These are phyloP conservation scores for Corynorhinus townsendii DNA, from an alignment of 2,113 vertebrate species.

Conservation along the genomic window DNA sequence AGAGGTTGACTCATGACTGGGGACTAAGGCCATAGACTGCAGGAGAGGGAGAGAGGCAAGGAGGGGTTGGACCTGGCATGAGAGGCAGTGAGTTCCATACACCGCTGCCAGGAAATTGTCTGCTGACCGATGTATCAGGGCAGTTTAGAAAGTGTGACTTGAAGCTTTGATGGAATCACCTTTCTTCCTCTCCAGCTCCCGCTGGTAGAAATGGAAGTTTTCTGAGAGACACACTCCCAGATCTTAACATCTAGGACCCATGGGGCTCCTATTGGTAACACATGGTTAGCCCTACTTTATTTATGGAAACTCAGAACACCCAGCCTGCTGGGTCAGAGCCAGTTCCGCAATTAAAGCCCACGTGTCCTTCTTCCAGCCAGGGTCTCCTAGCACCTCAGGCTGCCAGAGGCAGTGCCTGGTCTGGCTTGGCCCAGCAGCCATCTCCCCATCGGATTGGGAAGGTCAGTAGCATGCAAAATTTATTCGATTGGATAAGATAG, in stretches of 20 bases:
- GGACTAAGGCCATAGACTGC: neutral
- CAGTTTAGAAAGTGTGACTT: neutral
- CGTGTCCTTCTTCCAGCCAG: neutral
- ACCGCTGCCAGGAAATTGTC: neutral
- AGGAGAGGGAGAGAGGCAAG: neutral
- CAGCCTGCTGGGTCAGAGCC: neutral
- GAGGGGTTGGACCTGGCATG: fast-evolving
- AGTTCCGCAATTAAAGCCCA: neutral
- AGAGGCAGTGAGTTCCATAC: neutral
- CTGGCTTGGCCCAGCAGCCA: neutral
- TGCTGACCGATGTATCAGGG: neutral
- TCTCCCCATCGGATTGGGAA: neutral
- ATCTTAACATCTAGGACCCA: fast-evolving
- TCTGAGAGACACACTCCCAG: neutral
- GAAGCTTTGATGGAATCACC: neutral
- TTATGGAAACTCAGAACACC: neutral
- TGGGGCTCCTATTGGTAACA: neutral
- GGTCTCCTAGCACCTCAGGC: neutral
- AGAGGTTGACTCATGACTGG: neutral
- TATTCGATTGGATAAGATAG: neutral
- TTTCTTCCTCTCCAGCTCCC: neutral
- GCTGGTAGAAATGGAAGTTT: neutral
- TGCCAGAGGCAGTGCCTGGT: neutral
- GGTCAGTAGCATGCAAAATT: neutral
- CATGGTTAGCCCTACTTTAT: neutral